Percentiles rank a stretch among this genome's conserved stretches.
Conservation (phyloP, 1,140 invertebrate species). For the Zophobas morio region DNA sequence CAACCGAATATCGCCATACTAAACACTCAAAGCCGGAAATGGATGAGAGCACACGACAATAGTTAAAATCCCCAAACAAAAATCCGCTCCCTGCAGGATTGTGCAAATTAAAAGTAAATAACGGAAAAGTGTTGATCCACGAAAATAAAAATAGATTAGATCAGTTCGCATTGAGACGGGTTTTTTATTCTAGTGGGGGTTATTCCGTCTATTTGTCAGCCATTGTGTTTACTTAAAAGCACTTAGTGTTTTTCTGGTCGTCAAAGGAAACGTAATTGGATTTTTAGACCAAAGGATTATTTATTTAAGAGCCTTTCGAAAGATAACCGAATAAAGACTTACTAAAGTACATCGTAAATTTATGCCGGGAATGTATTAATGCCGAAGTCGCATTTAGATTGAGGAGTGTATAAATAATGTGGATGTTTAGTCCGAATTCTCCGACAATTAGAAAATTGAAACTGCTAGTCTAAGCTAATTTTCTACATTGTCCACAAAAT, state of each 20-base stretch:
- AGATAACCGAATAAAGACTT: conserved; percentile 11
- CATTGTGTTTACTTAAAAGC: conserved; percentile 42
- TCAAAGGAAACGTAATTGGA: conserved; percentile 24
- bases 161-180: not conserved
- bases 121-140: not conserved
- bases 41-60: conserved; percentile 8
- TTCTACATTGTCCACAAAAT: no score
- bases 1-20: conserved; percentile 2
- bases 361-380: not conserved
- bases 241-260: conserved; percentile 21
- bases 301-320: conserved; percentile 22
- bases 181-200: conserved; percentile 15
- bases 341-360: conserved; percentile 17
- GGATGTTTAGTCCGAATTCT: not conserved
- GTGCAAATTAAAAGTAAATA: conserved; percentile 20
- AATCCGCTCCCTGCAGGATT: not conserved
- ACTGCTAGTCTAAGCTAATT: not conserved
- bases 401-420: not conserved
- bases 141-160: conserved; percentile 3
- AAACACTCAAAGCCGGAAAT: conserved; percentile 12
- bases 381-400: not conserved
- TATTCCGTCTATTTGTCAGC: conserved; percentile 23
- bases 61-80: conserved; percentile 9
- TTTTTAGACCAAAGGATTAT: conserved; percentile 35
- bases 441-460: conserved; percentile 9